Conservation (phyloP, 2,888 invertebrate genomes). For the Folsomia manolachei region DNA sequence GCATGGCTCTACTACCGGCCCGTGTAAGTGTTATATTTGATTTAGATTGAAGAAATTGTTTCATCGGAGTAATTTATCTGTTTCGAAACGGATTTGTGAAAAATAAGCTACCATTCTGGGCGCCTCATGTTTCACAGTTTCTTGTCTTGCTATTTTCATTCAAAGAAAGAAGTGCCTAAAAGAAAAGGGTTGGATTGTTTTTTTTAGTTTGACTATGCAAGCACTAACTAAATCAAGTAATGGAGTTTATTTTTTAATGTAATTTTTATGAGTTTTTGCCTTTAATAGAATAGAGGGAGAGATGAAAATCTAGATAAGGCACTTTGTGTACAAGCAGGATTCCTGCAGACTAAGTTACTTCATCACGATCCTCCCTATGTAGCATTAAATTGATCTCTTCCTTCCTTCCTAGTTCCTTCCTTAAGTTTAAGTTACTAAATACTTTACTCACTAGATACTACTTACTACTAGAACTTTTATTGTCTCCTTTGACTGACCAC, state of each 20-base stretch:
- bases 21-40: slow-evolving; percentile 45
- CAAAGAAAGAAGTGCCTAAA: no score
- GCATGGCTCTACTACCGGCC: slow-evolving; percentile 50
- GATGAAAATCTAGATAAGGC: background rate
- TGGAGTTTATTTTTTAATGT: background rate
- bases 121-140: background rate
- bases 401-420: background rate
- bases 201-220: no score
- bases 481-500: background rate
- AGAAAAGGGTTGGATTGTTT: no score
- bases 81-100: no score
- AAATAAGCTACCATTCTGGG: no score
- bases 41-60: no score
- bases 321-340: background rate
- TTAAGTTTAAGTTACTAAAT: no score
- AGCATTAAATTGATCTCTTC: slow-evolving; percentile 24
- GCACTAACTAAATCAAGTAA: no score
- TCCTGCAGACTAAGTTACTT: background rate
- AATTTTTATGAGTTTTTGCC: background rate
- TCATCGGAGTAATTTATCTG: no score
- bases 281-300: background rate
- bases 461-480: no score
- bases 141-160: no score
- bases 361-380: slow-evolving; percentile 6
- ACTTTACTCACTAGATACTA: no score